phyloP scores from a whole-genome alignment of 2,797 vertebrate species.

The Harpagifer antarcticus region DNA sequence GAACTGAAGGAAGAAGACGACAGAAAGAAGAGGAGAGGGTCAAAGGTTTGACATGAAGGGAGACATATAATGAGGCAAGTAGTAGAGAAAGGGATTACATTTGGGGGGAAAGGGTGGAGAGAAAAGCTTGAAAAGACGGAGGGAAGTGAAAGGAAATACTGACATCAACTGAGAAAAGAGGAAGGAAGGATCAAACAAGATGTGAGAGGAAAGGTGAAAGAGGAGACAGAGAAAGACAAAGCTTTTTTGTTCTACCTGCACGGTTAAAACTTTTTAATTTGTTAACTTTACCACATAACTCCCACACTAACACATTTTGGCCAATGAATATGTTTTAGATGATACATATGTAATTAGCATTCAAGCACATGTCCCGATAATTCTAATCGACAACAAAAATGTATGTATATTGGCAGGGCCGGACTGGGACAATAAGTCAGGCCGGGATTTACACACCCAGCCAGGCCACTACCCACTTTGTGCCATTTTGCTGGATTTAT shows the following conservation, averaged over 20 bases:
- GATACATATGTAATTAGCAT: no score
- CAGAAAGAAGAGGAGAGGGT: neutral
- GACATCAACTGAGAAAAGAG: conserved; percentile 1
- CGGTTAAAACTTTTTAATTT: neutral
- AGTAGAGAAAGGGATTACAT: neutral
- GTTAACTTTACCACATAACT: neutral
- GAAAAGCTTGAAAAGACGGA: neutral
- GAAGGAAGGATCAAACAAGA: conserved; percentile 7
- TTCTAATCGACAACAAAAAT: neutral
- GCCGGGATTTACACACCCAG: no score
- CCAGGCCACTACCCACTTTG: no score
- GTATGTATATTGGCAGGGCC: neutral
- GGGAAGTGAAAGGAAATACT: neutral
- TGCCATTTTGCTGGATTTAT: no score
- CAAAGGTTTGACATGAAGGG: conserved; percentile 28
- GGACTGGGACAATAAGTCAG: no score
- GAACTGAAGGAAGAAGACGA: conserved; percentile 1
- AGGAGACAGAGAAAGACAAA: neutral
- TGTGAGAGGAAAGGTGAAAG: neutral
- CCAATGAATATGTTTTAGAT: no score
- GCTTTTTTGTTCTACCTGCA: neutral
- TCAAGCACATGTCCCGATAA: neutral
- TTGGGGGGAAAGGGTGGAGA: neutral
- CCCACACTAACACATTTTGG: neutral
- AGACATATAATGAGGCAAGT: conserved; percentile 1